These are phyloP conservation scores for Oxyura jamaicensis DNA, from an alignment of 2,113 vertebrate genomes.

Conservation along the genomic window DNA sequence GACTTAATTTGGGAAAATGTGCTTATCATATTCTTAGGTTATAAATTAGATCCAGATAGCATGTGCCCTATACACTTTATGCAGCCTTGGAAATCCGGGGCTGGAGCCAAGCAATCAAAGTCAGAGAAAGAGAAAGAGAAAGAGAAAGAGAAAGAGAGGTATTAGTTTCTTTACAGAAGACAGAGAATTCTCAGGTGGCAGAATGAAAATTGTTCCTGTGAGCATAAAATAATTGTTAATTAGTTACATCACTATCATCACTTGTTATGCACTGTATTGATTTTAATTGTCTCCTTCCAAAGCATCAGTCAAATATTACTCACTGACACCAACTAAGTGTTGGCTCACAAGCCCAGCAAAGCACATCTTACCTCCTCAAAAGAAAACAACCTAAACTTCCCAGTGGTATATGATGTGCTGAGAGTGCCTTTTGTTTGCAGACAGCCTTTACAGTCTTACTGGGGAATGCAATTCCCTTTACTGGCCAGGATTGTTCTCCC, in stretches of 20 bases:
- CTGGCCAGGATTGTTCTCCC: neutral
- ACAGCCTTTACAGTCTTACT: neutral
- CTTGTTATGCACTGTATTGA: conserved; percentile 17
- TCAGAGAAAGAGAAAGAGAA: neutral
- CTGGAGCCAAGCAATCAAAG: neutral
- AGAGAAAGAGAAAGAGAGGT: neutral
- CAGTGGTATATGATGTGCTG: neutral
- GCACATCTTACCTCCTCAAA: neutral
- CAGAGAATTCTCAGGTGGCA: neutral
- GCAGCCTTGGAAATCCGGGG: neutral
- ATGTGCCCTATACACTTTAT: neutral
- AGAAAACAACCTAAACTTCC: neutral
- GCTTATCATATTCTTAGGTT: neutral
- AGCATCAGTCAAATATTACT: conserved; percentile 26
- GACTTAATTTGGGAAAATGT: neutral
- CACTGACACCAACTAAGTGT: neutral
- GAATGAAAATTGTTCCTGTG: neutral
- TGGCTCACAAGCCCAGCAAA: neutral
- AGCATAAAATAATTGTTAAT: conserved; percentile 40
- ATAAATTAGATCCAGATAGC: neutral
- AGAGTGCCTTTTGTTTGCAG: neutral
- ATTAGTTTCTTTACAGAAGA: neutral
- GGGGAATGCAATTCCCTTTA: neutral
- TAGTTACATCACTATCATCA: conserved; percentile 8
- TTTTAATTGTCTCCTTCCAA: conserved; percentile 40